A percentile compares a stretch with the other conserved stretches of the same genome.
Evolutionary conservation across 1,140 invertebrate genomes (phyloP).

Genomic region (Drosophila neocordata): DNA sequence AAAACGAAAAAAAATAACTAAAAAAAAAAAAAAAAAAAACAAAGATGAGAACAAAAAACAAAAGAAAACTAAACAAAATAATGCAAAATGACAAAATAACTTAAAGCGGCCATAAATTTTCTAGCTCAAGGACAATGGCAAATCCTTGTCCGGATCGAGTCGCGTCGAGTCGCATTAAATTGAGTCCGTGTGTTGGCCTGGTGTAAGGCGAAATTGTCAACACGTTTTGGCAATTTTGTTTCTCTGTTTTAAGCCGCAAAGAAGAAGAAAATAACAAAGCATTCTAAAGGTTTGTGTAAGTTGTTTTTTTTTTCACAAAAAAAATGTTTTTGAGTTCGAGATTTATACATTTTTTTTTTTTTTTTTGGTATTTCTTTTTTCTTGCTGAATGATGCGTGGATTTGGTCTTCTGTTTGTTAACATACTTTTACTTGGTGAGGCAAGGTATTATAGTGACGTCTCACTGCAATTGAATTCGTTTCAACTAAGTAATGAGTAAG

Average conservation of each 20-base stretch:
- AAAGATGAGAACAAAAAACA: conserved; percentile 5
- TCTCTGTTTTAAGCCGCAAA: conserved; percentile 40
- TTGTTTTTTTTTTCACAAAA: neutral
- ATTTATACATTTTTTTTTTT: neutral
- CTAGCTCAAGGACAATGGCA: conserved; percentile 57
- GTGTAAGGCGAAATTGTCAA: conserved; percentile 49
- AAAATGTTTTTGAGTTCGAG: neutral
- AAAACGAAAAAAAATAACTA: conserved; percentile 12
- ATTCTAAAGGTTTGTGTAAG: conserved; percentile 23
- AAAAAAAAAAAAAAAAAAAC: conserved; percentile 12
- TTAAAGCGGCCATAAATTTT: conserved; percentile 61
- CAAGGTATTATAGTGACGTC: too few species aligned
- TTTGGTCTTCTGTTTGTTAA: too few species aligned
- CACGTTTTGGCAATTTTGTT: conserved; percentile 58
- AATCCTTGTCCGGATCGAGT: conserved; percentile 18
- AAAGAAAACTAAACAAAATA: conserved; percentile 52
- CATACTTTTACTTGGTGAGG: too few species aligned
- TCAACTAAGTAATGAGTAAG: too few species aligned
- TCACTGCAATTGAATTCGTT: too few species aligned
- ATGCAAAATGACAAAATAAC: conserved; percentile 65
- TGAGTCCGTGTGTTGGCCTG: conserved; percentile 10
- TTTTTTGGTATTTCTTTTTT: neutral
- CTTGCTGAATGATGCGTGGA: neutral
- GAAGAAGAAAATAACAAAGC: conserved; percentile 22
- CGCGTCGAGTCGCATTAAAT: conserved; percentile 2